Evolutionary conservation across 2,113 vertebrate genomes (phyloP).

Genomic region (Jaculus jaculus): DNA sequence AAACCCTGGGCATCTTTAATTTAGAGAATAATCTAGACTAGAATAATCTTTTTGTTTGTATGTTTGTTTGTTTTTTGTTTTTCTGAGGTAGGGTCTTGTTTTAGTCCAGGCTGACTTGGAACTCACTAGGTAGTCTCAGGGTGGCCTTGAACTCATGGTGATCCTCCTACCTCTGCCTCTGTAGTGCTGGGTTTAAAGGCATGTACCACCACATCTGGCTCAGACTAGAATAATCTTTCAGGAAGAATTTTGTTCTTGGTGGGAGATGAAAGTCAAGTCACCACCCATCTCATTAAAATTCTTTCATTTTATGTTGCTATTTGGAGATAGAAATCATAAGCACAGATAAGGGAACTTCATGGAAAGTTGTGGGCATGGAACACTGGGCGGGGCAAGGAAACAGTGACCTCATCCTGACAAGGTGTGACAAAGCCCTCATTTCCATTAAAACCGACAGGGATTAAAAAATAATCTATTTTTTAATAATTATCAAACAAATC

Average conservation of each 20-base stretch:
- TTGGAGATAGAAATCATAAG: not conserved
- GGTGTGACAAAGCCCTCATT: not conserved
- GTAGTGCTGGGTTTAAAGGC: too few species aligned
- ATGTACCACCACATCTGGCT: too few species aligned
- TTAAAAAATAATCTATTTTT: not conserved
- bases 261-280: not conserved
- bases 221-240: not conserved
- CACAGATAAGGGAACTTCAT: not conserved
- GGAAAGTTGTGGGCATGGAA: conserved; percentile 47
- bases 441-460: not conserved
- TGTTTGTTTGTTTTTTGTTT: too few species aligned
- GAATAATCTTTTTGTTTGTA: too few species aligned
- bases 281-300: not conserved
- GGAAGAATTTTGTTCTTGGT: not conserved
- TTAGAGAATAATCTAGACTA: not conserved
- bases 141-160: too few species aligned
- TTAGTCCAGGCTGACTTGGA: too few species aligned
- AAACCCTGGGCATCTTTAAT: not conserved
- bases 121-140: too few species aligned
- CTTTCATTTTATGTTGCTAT: not conserved
- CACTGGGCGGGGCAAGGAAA: not conserved
- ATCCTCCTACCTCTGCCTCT: too few species aligned
- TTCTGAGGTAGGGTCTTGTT: too few species aligned
- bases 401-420: not conserved
- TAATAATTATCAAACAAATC: not conserved